phyloP scores from a whole-genome alignment of 2,113 vertebrate species.

The Vanacampus margaritifer region DNA sequence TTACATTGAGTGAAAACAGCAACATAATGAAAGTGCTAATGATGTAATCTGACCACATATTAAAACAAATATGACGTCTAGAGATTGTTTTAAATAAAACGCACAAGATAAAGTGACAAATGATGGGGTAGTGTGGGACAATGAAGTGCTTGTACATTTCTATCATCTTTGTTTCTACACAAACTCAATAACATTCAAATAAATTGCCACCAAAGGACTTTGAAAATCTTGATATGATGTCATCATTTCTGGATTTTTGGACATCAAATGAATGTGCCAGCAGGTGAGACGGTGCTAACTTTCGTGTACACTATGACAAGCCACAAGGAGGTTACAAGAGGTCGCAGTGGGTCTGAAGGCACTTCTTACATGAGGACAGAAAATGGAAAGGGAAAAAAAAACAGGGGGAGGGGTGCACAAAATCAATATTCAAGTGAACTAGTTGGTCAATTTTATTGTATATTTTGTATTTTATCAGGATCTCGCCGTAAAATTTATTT shows the following conservation, averaged over 20 bases:
- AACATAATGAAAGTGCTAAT: constrained; percentile 64
- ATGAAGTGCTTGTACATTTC: constrained; percentile 16
- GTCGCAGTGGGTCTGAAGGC: constrained; percentile 52
- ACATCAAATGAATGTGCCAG: constrained; percentile 1
- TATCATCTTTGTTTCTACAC: constrained; percentile 7
- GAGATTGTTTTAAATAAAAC: constrained; percentile 29
- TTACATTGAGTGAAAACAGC: constrained; percentile 66
- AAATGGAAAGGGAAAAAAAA: not conserved
- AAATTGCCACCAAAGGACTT: not conserved
- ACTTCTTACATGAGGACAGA: constrained; percentile 51
- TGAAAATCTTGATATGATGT: not conserved
- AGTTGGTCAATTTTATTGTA: not conserved
- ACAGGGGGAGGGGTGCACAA: not conserved
- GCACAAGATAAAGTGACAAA: constrained; percentile 36
- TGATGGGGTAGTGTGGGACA: constrained; percentile 2
- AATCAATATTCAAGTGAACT: not conserved
- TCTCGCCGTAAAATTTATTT: not conserved
- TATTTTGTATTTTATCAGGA: not conserved
- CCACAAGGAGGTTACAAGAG: not conserved
- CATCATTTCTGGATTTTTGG: not conserved
- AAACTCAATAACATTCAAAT: constrained; percentile 8
- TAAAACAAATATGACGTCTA: constrained; percentile 20
- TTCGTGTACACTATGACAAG: not conserved
- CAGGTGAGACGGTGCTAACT: not conserved
- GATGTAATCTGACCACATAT: constrained; percentile 30